Conservation (phyloP, 2,888 invertebrate species). For the Polymixis flavicincta region DNA sequence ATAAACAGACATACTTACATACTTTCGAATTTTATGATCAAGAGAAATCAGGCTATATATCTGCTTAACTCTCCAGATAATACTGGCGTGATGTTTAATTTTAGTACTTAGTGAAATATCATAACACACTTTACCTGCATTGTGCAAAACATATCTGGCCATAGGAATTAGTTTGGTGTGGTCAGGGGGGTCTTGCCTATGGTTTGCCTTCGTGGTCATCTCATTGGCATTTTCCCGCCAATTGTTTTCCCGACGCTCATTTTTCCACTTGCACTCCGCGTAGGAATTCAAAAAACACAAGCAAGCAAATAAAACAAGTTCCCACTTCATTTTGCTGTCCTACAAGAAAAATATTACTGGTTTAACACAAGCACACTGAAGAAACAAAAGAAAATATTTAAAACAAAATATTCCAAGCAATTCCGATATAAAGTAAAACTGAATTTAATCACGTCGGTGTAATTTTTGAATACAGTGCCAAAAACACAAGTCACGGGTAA, state of each 20-base stretch:
- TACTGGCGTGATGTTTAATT: background rate
- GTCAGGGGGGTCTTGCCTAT: constrained; percentile 89
- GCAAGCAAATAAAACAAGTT: constrained; percentile 59
- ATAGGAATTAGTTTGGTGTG: constrained; percentile 91
- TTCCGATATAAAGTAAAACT: constrained; percentile 20
- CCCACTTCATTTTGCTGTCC: constrained; percentile 70
- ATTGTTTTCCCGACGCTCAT: constrained; percentile 46
- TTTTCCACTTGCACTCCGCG: constrained; percentile 70
- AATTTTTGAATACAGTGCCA: constrained; percentile 55
- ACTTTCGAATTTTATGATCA: background rate
- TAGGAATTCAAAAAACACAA: constrained; percentile 65
- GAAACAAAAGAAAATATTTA: constrained; percentile 3
- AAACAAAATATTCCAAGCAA: background rate
- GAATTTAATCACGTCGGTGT: constrained; percentile 12
- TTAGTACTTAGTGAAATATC: background rate
- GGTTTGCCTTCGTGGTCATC: constrained; percentile 64
- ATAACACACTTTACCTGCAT: constrained; percentile 77
- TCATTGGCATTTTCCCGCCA: constrained; percentile 73
- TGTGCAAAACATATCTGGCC: constrained; percentile 94
- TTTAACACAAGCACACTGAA: constrained; percentile 5
- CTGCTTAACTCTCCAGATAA: background rate
- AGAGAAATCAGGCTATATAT: background rate
- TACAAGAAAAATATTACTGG: constrained; percentile 28
- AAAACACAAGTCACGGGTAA: constrained; percentile 65
- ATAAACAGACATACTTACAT: too few species aligned